These are phyloP conservation scores for Anoplopoma fimbria DNA, from an alignment of 2,113 vertebrate genomes.

Conservation along the genomic window DNA sequence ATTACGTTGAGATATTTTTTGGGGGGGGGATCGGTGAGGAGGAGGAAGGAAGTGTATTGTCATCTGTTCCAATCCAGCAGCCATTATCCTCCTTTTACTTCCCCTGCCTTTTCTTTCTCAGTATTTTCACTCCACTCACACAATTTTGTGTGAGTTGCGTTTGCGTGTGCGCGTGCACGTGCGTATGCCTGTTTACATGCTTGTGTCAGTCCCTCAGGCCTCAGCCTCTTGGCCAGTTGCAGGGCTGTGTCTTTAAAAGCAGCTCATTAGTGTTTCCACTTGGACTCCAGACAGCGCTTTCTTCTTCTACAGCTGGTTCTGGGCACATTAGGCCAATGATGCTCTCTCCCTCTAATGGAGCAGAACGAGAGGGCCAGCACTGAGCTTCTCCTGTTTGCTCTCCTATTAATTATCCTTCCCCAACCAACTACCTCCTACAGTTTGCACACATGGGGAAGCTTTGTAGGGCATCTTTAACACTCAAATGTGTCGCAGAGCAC, in stretches of 20 bases:
- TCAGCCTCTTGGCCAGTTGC: slow-evolving; percentile 54
- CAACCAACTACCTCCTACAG: slow-evolving; percentile 44
- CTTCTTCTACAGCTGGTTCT: slow-evolving; percentile 65
- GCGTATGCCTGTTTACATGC: slow-evolving; percentile 31
- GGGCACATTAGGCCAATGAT: slow-evolving; percentile 65
- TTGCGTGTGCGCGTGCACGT: slow-evolving; percentile 13
- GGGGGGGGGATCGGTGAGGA: not conserved
- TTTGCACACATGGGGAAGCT: slow-evolving; percentile 11
- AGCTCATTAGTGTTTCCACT: slow-evolving; percentile 76
- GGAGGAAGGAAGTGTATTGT: slow-evolving; percentile 2
- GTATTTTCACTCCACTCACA: slow-evolving; percentile 41
- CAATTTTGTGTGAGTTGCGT: slow-evolving; percentile 43
- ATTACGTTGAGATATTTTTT: not conserved
- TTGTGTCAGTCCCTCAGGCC: slow-evolving; percentile 40
- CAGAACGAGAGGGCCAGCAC: slow-evolving; percentile 59
- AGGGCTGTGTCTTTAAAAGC: slow-evolving; percentile 66
- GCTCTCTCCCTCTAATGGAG: slow-evolving; percentile 75
- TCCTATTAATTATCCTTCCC: slow-evolving; percentile 72
- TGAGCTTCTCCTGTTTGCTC: slow-evolving; percentile 62
- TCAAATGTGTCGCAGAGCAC: slow-evolving; percentile 21
- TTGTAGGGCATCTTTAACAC: slow-evolving; percentile 42
- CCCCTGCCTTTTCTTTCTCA: slow-evolving; percentile 25
- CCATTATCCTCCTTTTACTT: slow-evolving; percentile 44
- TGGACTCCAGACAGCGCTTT: slow-evolving; percentile 68
- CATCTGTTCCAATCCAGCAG: slow-evolving; percentile 32